These are phyloP conservation scores for Xylota segnis DNA, from an alignment of 2,888 invertebrate genomes.

Conservation along the genomic window DNA sequence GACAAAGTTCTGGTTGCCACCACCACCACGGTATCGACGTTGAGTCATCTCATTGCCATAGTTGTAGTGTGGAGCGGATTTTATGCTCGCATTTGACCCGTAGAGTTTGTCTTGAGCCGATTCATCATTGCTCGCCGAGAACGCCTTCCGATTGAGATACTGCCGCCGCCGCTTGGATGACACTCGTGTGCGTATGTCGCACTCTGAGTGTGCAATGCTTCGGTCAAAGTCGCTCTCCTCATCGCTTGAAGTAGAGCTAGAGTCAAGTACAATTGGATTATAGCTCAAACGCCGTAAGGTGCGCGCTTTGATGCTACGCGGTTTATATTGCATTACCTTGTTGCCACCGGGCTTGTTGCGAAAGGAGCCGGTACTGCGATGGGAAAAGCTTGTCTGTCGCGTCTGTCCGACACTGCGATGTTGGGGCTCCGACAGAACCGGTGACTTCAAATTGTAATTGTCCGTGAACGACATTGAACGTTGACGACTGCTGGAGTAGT, in stretches of 20 bases:
- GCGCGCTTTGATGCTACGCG: conserved; percentile 86
- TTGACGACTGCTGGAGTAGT: conserved; percentile 81
- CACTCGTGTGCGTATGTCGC: conserved; percentile 85
- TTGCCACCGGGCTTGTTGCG: conserved; percentile 74
- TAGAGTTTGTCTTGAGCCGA: conserved; percentile 83
- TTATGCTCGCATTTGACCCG: conserved; percentile 85
- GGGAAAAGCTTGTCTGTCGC: conserved; percentile 64
- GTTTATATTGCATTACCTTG: conserved; percentile 81
- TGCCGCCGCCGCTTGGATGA: conserved; percentile 81
- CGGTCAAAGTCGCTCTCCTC: conserved; percentile 85
- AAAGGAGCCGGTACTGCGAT: conserved; percentile 77
- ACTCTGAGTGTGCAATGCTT: conserved; percentile 86
- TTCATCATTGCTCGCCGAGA: conserved; percentile 81
- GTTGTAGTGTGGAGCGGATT: conserved; percentile 85
- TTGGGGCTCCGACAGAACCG: conserved; percentile 81
- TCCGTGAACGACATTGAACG: conserved; percentile 86
- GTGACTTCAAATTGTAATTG: conserved; percentile 83
- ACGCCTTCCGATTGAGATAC: conserved; percentile 82
- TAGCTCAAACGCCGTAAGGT: conserved; percentile 86
- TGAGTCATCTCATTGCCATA: conserved; percentile 78
- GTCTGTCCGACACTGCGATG: conserved; percentile 78
- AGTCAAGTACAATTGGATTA: conserved; percentile 86
- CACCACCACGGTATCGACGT: conserved; percentile 68
- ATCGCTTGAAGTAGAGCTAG: conserved; percentile 86
- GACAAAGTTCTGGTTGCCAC: conserved; percentile 51